These are phyloP conservation scores for Oenanthe melanoleuca DNA, from an alignment of 2,113 vertebrate species.

Conservation along the genomic window DNA sequence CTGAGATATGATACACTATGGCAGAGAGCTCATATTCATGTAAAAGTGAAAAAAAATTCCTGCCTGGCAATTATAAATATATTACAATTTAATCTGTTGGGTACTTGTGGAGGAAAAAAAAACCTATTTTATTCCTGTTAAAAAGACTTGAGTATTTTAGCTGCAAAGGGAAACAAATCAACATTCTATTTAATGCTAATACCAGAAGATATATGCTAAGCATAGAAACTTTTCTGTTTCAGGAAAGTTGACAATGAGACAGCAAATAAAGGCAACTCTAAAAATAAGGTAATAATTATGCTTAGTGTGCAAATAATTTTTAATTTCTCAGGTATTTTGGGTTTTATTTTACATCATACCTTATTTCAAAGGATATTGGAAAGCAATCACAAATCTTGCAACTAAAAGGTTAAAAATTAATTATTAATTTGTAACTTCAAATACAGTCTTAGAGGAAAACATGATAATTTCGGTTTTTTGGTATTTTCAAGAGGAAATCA, in stretches of 20 bases:
- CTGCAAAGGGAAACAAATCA: slow-evolving; percentile 27
- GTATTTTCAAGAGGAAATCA: background rate
- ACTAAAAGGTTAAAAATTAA: slow-evolving; percentile 42
- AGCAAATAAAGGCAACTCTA: background rate
- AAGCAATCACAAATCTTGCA: slow-evolving; percentile 17
- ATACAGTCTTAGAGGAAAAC: background rate
- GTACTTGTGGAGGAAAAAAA: background rate
- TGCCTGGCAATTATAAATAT: background rate
- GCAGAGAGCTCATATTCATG: background rate
- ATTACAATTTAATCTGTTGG: background rate
- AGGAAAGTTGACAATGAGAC: slow-evolving; percentile 16
- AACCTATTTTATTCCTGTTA: background rate
- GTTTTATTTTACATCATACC: slow-evolving; percentile 33
- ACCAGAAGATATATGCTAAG: slow-evolving; percentile 13
- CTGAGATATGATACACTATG: background rate
- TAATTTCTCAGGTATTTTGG: background rate
- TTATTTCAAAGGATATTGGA: slow-evolving; percentile 31
- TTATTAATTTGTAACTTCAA: slow-evolving; percentile 21
- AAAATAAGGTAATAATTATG: slow-evolving; percentile 56
- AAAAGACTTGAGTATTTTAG: background rate
- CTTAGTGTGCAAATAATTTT: background rate
- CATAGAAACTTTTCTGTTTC: slow-evolving; percentile 45
- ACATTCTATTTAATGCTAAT: slow-evolving; percentile 30
- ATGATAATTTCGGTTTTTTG: background rate
- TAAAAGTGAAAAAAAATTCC: background rate